phyloP scores from a whole-genome alignment of 2,888 invertebrate genomes.

The Ctenicera cuprea region DNA sequence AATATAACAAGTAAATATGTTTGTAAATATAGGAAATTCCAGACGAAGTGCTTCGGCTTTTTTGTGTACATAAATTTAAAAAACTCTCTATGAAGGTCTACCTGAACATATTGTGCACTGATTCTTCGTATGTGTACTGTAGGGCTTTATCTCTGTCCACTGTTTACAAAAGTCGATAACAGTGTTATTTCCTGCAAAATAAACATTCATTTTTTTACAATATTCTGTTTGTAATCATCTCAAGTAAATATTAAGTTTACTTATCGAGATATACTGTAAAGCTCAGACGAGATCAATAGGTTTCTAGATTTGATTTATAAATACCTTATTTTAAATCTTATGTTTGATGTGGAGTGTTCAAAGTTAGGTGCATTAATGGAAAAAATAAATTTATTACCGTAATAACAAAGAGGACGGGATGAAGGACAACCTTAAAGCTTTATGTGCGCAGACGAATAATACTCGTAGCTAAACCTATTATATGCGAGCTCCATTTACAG shows the following conservation, averaged over 20 bases:
- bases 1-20: too few species aligned
- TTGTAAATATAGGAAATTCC: too few species aligned
- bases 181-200: slow-evolving; percentile 49
- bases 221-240: slow-evolving; percentile 50
- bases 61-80: too few species aligned
- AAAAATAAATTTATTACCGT: too few species aligned
- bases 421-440: too few species aligned
- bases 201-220: slow-evolving; percentile 51
- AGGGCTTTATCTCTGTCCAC: slow-evolving; percentile 29
- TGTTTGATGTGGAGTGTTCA: too few species aligned
- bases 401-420: too few species aligned
- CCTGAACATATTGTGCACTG: slow-evolving; percentile 6
- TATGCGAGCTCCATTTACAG: too few species aligned
- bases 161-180: slow-evolving; percentile 38
- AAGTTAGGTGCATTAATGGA: too few species aligned
- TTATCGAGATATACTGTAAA: slow-evolving; percentile 18
- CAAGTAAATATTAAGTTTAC: slow-evolving; percentile 36
- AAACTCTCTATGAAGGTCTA: background rate
- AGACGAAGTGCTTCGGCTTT: too few species aligned
- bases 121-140: slow-evolving; percentile 14
- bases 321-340: background rate
- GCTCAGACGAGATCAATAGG: slow-evolving; percentile 26
- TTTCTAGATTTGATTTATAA: slow-evolving; percentile 15
- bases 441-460: too few species aligned
- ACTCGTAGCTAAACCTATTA: too few species aligned